These are phyloP conservation scores for Chrosomus eos DNA, from an alignment of 2,797 vertebrate species.

Conservation along the genomic window DNA sequence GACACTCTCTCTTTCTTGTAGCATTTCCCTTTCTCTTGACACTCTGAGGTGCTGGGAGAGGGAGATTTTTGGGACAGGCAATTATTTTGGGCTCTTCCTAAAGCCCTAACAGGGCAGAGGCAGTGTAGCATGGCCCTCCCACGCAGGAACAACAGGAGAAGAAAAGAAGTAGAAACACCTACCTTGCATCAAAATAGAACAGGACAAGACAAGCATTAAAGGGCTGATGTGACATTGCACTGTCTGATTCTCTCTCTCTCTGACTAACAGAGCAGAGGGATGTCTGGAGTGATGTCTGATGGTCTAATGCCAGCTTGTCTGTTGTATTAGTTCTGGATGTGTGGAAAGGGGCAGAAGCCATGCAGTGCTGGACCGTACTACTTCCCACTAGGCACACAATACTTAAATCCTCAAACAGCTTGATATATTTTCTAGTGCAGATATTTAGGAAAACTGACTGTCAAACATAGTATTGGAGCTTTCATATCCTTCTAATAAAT, in stretches of 20 bases:
- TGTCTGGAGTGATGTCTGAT: conserved; percentile 41
- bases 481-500: conserved; percentile 13
- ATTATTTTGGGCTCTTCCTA: neutral
- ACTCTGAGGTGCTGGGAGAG: neutral
- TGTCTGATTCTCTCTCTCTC: conserved; percentile 13
- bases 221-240: neutral
- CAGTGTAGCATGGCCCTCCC: conserved; percentile 11
- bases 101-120: neutral
- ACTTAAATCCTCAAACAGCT: conserved; percentile 43
- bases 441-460: conserved; percentile 14
- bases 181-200: conserved; percentile 41
- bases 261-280: conserved; percentile 22
- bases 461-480: neutral
- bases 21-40: neutral
- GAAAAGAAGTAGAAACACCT: conserved; percentile 24
- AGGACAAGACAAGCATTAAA: conserved; percentile 18
- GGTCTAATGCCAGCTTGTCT: conserved; percentile 40
- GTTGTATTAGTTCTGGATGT: conserved; percentile 40
- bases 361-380: conserved; percentile 23
- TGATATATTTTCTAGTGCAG: conserved; percentile 19
- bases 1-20: conserved; percentile 2
- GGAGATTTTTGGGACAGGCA: neutral
- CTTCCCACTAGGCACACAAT: conserved; percentile 10
- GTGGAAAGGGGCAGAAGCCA: conserved; percentile 27
- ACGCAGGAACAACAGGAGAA: conserved; percentile 17